Evolutionary conservation across 2,113 vertebrate genomes (phyloP).

Genomic region (Callionymus lyra): DNA sequence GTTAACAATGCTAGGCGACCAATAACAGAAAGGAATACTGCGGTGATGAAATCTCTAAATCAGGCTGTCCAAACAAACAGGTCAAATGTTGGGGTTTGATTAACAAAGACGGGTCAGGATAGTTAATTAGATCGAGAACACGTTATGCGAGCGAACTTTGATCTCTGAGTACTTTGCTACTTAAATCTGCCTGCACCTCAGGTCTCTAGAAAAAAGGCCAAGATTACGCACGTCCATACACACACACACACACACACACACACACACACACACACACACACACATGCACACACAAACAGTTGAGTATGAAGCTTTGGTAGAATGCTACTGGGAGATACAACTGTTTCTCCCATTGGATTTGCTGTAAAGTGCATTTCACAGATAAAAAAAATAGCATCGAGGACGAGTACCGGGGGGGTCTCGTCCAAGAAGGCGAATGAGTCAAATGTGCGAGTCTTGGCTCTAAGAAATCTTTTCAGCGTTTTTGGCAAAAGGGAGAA

Average conservation of each 20-base stretch:
- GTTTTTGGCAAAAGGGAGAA: conserved; percentile 30
- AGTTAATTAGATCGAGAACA: conserved; percentile 8
- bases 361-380: conserved; percentile 75
- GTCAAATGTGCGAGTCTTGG: conserved; percentile 52
- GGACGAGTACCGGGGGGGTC: conserved; percentile 49
- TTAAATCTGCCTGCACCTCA: conserved; percentile 27
- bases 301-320: conserved; percentile 68
- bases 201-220: conserved; percentile 20
- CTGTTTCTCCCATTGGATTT: conserved; percentile 50
- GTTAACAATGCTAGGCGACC: conserved; percentile 60
- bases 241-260: conserved; percentile 9
- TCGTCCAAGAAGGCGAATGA: conserved; percentile 61
- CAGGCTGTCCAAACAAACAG: conserved; percentile 47
- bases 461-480: conserved; percentile 27
- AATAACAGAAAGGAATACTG: conserved; percentile 67
- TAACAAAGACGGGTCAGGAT: conserved; percentile 30
- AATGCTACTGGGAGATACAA: conserved; percentile 65
- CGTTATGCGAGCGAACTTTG: conserved; percentile 21
- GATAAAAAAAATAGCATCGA: conserved; percentile 43
- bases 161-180: conserved; percentile 35
- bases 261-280: conserved; percentile 13
- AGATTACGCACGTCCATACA: conserved; percentile 8
- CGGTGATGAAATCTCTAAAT: conserved; percentile 64
- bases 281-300: too few species aligned
- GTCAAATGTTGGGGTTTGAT: conserved; percentile 30